Base-by-base conservation (phyloP, 2,888 invertebrate species). In the Luffia ferchaultella region DNA sequence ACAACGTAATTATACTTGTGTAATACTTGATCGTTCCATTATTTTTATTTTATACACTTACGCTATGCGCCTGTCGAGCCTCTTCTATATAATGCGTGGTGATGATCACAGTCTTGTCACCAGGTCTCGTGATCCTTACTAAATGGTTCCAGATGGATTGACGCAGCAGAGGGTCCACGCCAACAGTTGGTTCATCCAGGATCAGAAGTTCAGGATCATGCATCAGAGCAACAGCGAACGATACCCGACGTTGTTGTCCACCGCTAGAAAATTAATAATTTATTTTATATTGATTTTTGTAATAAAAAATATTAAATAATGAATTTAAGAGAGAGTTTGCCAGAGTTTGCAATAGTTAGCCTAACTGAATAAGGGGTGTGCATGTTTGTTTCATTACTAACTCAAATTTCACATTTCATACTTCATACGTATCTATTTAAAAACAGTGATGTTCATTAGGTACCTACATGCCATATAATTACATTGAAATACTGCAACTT, bases 71-170 rank as follows among this genome's bases (percentile, higher is more conserved):
- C 79, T 95, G 95, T 59, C 94, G 80, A 17, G 97, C 96, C 79
- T 97, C 97, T 73, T 97, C 97, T 54, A 97, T 96, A 67, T 97
- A 97, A 64, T 85, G 85, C 1, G 85, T 85, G 54, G 89, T 97
- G 94, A 67, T 97, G 93, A 58, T 95, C 60, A 97, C 96, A 17
- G 97, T 97, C 75, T 95, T 96, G 73, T 93, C 91, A 42, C 93
- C 93, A 55, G 92, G 91, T 78, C 93, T 92, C 60, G 96, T 94
- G 67, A 97, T 93, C 66, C 93, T 90, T 53, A 96, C 92, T 69
- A 97, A 85, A 70, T 97, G 95, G 63, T 93, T 94, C 97, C 97
- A 97, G 70, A 97, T 97, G 73, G 95, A 94, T 80, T 94, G 93
- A 17, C 95, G 85, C 48, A 97, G 87, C 57, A 95, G 85, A 0